Evolutionary conservation across 2,888 invertebrate genomes (phyloP), one percentile per base, ranked within the genome.

Genomic region (Mesoligia furuncula): DNA sequence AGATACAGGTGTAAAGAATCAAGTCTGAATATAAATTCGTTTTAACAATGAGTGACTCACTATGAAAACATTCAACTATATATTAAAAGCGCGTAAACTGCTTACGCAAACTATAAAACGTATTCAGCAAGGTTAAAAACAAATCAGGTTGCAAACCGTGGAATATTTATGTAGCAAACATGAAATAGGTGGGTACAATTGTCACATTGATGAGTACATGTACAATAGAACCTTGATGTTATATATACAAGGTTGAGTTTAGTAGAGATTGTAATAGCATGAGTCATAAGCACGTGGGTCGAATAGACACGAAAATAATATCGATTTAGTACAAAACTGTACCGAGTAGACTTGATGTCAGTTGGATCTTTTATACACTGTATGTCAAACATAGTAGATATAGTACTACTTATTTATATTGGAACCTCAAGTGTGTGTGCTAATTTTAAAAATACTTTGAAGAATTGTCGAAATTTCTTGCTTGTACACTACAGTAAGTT

Each of bases 251-350:
- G 91, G 92, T 92, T 90, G 86, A 91, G 85, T 91, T 90, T 91
- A 85, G 81, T 80, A 72, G 73, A 69, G 76, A 85, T 85, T 87
- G 85, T 90, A 86, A 82, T 75, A 70, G 77, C 81, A 90, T 95
- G 95, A 95, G 89, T 95, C 93, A 95, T 85, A 80, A 73, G 76
- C 84, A 87, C 85, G 92, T 91, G 86, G 90, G 92, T 86, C 86
- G 90, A 87, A 88, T 89, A 89, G 93, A 92, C 93, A 94, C 93
- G 93, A 92, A 92, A 92, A 92, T 88, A 90, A 85, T 93, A 94
- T 94, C 91, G 93, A 94, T 94, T 91, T 90, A 90, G 91, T 91
- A 93, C 90, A 89, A 90, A 92, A 89, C 83, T 90, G 89, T 91
- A 91, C 91, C 86, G 85, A 90, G 84, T 89, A 88, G 84, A 86